Percentiles rank a stretch among this genome's conserved stretches.
Conservation (phyloP, 2,888 invertebrate species). For the Siphonodentalium dalli region DNA sequence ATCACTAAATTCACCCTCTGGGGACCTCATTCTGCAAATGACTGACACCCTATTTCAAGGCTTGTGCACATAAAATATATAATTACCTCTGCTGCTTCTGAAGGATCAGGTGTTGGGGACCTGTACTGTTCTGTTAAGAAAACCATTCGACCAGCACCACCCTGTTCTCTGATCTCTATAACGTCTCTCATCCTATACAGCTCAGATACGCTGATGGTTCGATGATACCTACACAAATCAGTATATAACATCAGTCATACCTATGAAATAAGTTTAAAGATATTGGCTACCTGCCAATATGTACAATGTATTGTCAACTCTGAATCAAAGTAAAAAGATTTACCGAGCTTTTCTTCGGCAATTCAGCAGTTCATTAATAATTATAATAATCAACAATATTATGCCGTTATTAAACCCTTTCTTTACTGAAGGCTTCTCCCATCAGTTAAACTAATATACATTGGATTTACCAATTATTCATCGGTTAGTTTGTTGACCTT, state of each 20-base stretch:
- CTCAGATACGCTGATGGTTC: slow-evolving; percentile 70
- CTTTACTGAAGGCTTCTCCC: too few species aligned
- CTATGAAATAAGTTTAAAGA: too few species aligned
- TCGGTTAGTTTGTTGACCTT: too few species aligned
- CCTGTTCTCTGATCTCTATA: slow-evolving; percentile 75
- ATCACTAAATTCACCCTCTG: too few species aligned
- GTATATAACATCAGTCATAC: neutral
- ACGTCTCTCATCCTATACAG: slow-evolving; percentile 75
- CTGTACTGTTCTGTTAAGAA: slow-evolving; percentile 65
- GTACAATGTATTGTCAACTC: too few species aligned
- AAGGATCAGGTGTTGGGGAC: slow-evolving; percentile 32
- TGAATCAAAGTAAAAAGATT: too few species aligned
- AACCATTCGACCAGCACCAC: slow-evolving; percentile 73
- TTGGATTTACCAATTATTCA: too few species aligned
- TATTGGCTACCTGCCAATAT: too few species aligned
- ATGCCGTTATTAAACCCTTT: neutral
- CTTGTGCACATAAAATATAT: neutral
- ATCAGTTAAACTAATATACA: too few species aligned
- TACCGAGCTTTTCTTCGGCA: too few species aligned
- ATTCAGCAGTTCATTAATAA: neutral
- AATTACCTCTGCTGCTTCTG: slow-evolving; percentile 35
- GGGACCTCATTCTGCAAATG: too few species aligned
- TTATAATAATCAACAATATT: neutral
- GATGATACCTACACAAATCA: slow-evolving; percentile 67
- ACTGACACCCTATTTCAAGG: too few species aligned